Base-by-base conservation (phyloP, 2,888 invertebrate genomes). In the Latheticus oryzae region DNA sequence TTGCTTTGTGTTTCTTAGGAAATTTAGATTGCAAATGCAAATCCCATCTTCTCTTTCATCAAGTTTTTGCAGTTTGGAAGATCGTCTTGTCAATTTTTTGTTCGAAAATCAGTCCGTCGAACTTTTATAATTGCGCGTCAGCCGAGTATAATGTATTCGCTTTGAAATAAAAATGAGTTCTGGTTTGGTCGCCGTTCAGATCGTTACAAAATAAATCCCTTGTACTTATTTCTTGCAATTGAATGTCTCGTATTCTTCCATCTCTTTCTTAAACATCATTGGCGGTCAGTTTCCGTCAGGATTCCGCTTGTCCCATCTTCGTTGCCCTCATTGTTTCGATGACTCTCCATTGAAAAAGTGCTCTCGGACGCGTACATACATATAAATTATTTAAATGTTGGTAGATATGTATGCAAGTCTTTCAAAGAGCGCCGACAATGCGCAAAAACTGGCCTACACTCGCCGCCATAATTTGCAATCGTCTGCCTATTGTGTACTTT, bases 331-430 rank as follows among this genome's bases (percentile, higher is more conserved):
- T 75, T 75, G 76, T 75, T 65, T 55, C 33, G 69, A 72, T 71
- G 71, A n/a, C n/a, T n/a, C 70, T 73, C 74, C 73, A 73, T 73
- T 74, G 76, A 76, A 76, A 76, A 76, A 76, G 71, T 75, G 73
- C 73, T 69, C 68, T 67, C 72, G 72, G 73, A 75, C 73, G 73
- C 76, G 76, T 76, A 77, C 77, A 75, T 76, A 78, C 77, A 76
- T 77, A 78, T 78, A 78, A 78, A 78, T 78, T 78, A 78, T 78
- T 78, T 78, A 78, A 78, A 78, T 78, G 78, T 75, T 76, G 73
- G 73, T 71, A 73, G 76, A 76, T 77, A 76, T 76, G 77, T 78
- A 78, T 78, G 78, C 78, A 78, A 76, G 76, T 76, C 73, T 75
- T 70, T 77, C 78, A 78, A 78, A 78, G 77, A 73, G 75, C 68